A percentile compares a stretch with the other conserved stretches of the same genome.
Conservation (phyloP, 2,113 vertebrate genomes). For the Holacanthus passer region DNA sequence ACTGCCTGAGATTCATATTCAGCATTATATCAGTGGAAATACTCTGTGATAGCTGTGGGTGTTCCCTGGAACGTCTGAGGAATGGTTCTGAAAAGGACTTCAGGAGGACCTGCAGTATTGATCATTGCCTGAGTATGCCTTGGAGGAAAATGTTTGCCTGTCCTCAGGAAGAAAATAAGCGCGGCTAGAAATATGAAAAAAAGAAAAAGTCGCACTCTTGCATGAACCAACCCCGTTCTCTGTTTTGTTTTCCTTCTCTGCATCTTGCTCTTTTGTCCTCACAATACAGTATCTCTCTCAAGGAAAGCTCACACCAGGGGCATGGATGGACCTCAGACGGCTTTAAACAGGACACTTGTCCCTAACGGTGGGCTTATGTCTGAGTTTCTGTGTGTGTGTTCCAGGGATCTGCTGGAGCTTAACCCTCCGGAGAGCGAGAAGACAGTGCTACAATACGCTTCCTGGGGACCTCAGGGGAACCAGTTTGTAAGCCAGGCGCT, state of each 20-base stretch:
- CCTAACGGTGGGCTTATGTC: conserved; percentile 42
- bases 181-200: conserved; percentile 27
- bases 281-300: conserved; percentile 46
- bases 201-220: conserved; percentile 68
- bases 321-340: conserved; percentile 63
- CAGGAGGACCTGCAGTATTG: conserved; percentile 29
- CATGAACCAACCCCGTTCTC: conserved; percentile 72
- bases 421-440: conserved; percentile 70
- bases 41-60: conserved; percentile 47
- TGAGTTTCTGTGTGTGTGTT: conserved; percentile 74
- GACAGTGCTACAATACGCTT: conserved; percentile 80
- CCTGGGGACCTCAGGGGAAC: conserved; percentile 86
- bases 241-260: conserved; percentile 69
- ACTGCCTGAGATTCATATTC: conserved; percentile 72
- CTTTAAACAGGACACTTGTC: conserved; percentile 32
- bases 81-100: conserved; percentile 45
- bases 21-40: conserved; percentile 43
- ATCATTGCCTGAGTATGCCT: conserved; percentile 66
- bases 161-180: conserved; percentile 24
- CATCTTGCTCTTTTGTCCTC: conserved; percentile 76
- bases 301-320: conserved; percentile 41
- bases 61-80: conserved; percentile 38
- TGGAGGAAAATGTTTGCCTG: conserved; percentile 67
- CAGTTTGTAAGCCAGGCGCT: conserved; percentile 83
- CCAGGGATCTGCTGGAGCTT: conserved; percentile 82